phyloP scores from a whole-genome alignment of 2,797 vertebrate species.

The Clangula hyemalis region DNA sequence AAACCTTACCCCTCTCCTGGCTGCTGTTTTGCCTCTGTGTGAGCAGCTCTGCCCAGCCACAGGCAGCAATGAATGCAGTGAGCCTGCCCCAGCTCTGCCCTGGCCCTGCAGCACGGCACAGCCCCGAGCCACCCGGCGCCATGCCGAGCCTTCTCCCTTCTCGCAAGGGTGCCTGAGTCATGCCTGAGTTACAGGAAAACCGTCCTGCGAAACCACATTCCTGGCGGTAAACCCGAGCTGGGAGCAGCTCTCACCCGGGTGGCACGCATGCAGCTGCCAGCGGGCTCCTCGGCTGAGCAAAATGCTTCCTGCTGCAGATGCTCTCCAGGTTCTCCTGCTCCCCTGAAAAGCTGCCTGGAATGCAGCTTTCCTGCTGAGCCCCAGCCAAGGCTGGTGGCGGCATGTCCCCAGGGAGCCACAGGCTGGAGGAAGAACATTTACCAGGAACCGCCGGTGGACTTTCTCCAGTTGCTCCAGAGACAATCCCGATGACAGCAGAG shows the following conservation, averaged over 20 bases:
- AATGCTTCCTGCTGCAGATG: neutral
- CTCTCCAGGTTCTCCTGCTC: neutral
- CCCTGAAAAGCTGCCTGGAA: neutral
- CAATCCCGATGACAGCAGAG: neutral
- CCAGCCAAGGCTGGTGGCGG: rapidly evolving
- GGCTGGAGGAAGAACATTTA: neutral
- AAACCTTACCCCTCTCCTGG: too few relatives aligned
- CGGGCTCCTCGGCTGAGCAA: neutral
- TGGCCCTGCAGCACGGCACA: too few relatives aligned
- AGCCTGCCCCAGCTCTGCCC: too few relatives aligned
- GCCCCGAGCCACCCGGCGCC: too few relatives aligned
- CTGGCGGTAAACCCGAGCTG: neutral
- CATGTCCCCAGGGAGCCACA: rapidly evolving
- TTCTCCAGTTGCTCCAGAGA: neutral
- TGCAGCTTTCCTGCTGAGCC: neutral
- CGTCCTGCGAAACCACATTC: rapidly evolving
- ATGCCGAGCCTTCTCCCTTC: neutral
- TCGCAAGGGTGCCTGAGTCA: neutral
- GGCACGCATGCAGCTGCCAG: neutral
- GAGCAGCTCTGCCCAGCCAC: too few relatives aligned
- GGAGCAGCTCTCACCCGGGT: neutral
- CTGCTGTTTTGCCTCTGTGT: too few relatives aligned
- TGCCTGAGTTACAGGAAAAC: neutral
- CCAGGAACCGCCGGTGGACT: neutral
- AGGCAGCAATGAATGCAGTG: too few relatives aligned